Evolutionary conservation across 2,888 invertebrate genomes (phyloP), one percentile per base, ranked within the genome.

Genomic region (Bellardia pandia): DNA sequence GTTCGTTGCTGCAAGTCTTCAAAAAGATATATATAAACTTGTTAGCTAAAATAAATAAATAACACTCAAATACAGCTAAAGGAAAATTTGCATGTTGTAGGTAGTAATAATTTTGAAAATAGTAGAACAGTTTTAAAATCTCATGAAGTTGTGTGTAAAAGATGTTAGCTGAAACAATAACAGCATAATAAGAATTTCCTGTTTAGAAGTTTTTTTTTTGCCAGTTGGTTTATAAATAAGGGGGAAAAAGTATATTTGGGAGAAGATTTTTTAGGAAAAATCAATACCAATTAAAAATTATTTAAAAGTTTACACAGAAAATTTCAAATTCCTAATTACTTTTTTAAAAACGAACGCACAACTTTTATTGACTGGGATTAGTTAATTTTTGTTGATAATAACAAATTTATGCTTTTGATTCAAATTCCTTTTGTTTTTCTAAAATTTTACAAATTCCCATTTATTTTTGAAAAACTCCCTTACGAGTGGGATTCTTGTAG

Each of bases 1-100:
- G 60, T 76, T 77, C 82, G 60, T 76, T 77, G 76, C 7, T 71
- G 58, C 3, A 71, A 40, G 33, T 58, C 48, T 78, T 30, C n/a
- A n/a, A 58, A 58, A 42, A 33, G 56, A 68, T 45, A 45, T 33
- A 51, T 62, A 51, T 62, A 62, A 80, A 80, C 48, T 66, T 64
- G 37, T 37, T 4, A 37, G 37, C 37, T 37, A 66, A 81, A 48
- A 64, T 56, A 66, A 33, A 81, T 81, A 75, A 66, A 30, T 37
- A 42, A 66, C 45, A 58, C 66, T 37, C 53, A 53, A 53, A 51
- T 45, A 16, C 42, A 64, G 13, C 40, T 16, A 8, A 53, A 40
- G 37, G 56, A 56, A 58, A 66, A 33, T 81, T 74, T 74, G 48
- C 72, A 66, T 80, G 13, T 48, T 58, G 42, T 72, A 42, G 33